A percentile compares a stretch with the other conserved stretches of the same genome.
Evolutionary conservation across 92 coral and sea anemone genomes (phyloP).

Genomic region (Actinostola sp.): DNA sequence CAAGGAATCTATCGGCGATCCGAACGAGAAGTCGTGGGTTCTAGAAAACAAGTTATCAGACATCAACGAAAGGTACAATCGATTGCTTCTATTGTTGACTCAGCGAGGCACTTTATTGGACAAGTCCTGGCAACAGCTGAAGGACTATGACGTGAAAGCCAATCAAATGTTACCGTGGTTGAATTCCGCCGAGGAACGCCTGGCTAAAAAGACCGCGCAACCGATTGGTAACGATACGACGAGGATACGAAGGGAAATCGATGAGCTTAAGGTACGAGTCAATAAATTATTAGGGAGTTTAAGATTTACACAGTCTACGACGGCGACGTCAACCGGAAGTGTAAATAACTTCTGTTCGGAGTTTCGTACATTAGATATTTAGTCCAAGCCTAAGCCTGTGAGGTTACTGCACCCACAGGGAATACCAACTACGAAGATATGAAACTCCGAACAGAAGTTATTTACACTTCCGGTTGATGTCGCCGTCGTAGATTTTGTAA

Average conservation of each 20-base stretch:
- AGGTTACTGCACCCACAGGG: no score
- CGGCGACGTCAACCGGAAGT: no score
- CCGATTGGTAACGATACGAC: constrained; percentile 75
- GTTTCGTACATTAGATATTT: no score
- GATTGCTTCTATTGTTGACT: constrained; percentile 80
- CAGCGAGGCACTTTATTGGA: constrained; percentile 89
- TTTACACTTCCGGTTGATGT: no score
- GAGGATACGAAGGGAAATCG: constrained; percentile 63
- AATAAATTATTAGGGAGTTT: not conserved
- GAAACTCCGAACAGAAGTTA: no score
- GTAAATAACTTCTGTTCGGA: no score
- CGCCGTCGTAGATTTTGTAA: no score
- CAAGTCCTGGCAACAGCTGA: constrained; percentile 94
- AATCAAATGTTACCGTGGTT: constrained; percentile 93
- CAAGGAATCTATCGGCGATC: constrained; percentile 67
- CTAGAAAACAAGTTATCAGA: constrained; percentile 98
- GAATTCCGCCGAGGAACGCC: constrained; percentile 80
- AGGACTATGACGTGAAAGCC: constrained; percentile 91
- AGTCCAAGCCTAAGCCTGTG: no score
- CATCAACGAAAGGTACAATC: constrained; percentile 96
- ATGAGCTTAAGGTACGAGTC: constrained; percentile 76
- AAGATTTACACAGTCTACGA: no score
- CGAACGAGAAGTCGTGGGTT: constrained; percentile 99
- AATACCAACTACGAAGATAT: no score
- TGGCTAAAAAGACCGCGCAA: constrained; percentile 83